Conservation (phyloP, 2,113 vertebrate species). For the Butorides virescens region DNA sequence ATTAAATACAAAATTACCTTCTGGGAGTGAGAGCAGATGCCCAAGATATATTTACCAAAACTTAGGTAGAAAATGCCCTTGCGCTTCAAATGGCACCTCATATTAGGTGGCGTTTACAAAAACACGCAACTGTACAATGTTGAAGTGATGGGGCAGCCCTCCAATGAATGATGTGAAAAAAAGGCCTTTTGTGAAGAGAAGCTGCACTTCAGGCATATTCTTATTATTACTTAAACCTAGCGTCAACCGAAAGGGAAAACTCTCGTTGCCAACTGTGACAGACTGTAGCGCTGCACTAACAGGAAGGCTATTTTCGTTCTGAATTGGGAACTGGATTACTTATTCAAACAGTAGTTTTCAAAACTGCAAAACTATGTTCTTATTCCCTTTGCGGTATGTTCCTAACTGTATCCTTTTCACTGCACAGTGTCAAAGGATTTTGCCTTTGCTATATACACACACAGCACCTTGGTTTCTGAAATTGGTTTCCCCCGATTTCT, state of each 20-base stretch:
- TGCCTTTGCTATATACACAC: not conserved
- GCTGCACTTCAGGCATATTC: not conserved
- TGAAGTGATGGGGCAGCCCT: not conserved
- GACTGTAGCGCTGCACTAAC: conserved; percentile 29
- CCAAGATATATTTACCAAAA: not conserved
- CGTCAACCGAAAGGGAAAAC: conserved; percentile 19
- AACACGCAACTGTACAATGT: not conserved
- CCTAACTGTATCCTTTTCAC: not conserved
- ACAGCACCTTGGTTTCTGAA: not conserved
- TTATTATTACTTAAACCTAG: conserved; percentile 5
- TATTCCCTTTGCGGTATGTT: not conserved
- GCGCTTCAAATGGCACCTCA: not conserved
- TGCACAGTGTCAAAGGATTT: not conserved
- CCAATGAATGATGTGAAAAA: not conserved
- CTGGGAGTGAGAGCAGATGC: not conserved
- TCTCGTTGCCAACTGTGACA: not conserved
- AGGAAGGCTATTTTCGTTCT: conserved; percentile 53
- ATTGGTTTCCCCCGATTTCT: not conserved
- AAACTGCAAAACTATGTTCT: conserved; percentile 14
- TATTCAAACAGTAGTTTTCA: conserved; percentile 34
- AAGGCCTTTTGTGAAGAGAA: not conserved
- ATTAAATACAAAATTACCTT: not conserved
- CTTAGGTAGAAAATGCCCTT: not conserved
- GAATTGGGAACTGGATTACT: conserved; percentile 27
- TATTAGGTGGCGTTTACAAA: not conserved